Conservation (phyloP, 2,113 vertebrate species). For the Neolamprologus ventralis region DNA sequence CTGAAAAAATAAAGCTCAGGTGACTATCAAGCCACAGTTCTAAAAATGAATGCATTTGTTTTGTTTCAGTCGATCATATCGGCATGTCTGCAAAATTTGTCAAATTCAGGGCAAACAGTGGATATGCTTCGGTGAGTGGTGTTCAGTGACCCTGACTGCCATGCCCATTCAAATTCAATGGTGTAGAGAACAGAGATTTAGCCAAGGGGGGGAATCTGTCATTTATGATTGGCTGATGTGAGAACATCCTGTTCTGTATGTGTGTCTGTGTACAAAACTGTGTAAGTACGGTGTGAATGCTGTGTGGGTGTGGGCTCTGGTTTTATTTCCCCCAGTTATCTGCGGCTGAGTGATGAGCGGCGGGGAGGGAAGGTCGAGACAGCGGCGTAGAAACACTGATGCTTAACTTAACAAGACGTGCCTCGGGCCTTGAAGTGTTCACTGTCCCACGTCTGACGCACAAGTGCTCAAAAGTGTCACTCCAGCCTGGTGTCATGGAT, state of each 20-base stretch:
- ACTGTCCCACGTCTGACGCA: background rate
- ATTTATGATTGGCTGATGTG: constrained; percentile 1
- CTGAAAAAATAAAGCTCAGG: background rate
- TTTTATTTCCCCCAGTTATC: constrained; percentile 27
- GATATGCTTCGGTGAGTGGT: background rate
- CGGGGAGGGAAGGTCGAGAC: background rate
- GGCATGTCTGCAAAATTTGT: background rate
- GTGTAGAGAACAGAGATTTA: background rate
- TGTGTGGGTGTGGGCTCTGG: background rate
- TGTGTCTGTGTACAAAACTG: background rate
- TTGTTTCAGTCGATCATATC: background rate
- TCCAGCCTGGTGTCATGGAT: background rate
- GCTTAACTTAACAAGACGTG: constrained; percentile 13
- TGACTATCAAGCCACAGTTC: background rate
- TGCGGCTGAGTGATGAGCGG: constrained; percentile 28
- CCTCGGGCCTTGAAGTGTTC: background rate
- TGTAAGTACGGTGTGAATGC: background rate
- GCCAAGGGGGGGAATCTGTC: background rate
- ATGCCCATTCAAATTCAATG: background rate
- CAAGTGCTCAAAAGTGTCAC: background rate
- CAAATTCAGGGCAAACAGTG: background rate
- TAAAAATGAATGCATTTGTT: background rate
- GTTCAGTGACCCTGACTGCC: background rate
- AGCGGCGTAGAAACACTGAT: background rate
- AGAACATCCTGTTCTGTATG: constrained; percentile 42